Base-by-base conservation (phyloP, 2,888 invertebrate genomes). In the Branchellion lobata region DNA sequence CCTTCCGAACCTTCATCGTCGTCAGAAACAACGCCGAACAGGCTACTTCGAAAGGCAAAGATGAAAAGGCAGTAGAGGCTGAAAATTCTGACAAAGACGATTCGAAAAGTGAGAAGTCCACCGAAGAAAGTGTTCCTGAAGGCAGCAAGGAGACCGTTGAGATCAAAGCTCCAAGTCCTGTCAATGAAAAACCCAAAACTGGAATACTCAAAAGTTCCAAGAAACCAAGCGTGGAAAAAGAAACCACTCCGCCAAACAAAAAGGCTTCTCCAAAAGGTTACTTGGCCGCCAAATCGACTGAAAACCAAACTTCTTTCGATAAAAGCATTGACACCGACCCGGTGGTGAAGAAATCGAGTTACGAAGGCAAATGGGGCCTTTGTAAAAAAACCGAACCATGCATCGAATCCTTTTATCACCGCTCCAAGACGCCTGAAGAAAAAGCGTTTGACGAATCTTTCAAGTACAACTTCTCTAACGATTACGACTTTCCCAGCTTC, bases 1-100 rank as follows among this genome's bases (percentile, higher is more conserved):
- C 75, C 33, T 31, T 53, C 8, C 40, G 75, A 51, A 75, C 75
- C 18, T 75, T 75, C 53, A 75, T 75, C 29, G 51, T 75, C 1
- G 51, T 75, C 51, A 75, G 75, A 53, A 75, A 75, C 27, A 31
- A 75, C 14, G 24, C 27, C 21, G 40, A 75, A 21, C 24, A 27
- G 0, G 29, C 40, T 29, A 29, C 21, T 27, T 40, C n/a, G 1
- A 51, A 53, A 1, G 47, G 27, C n/a, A 29, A 47, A 31, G 53
- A 31, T 21, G 21, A 24, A 5, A 53, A 53, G 27, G 29, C 3
- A 3, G 27, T 8, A 34, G 71, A 31, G 21, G 3, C 5, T 3
- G 14, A 33, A 8, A 33, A 21, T 31, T 8, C 14, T 14, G 21
- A n/a, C 5, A 57, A n/a, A 5, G 5, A 57, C 5, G 24, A 57